Conservation (phyloP, 2,113 vertebrate genomes). For the Cryptotis parvus region DNA sequence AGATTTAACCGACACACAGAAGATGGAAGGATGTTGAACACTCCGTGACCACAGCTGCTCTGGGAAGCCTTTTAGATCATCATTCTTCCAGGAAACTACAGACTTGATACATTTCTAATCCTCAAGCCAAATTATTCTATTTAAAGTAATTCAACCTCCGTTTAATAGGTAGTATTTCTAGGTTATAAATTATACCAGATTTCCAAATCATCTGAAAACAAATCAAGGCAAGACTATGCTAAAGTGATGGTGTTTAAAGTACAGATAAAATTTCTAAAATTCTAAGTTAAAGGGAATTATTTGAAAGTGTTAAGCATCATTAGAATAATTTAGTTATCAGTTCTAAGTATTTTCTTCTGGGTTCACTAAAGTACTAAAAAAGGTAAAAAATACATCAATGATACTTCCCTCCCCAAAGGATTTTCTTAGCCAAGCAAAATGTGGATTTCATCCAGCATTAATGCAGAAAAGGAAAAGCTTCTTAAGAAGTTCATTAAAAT, state of each 20-base stretch:
- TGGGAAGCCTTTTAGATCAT: slow-evolving; percentile 44
- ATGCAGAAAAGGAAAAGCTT: slow-evolving; percentile 77
- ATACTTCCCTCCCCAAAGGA: slow-evolving; percentile 65
- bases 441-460: slow-evolving; percentile 73
- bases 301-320: slow-evolving; percentile 62
- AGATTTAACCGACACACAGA: slow-evolving; percentile 58
- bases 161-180: slow-evolving; percentile 62
- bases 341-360: slow-evolving; percentile 63
- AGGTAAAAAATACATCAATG: slow-evolving; percentile 77
- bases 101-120: slow-evolving; percentile 50
- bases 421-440: slow-evolving; percentile 74
- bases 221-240: slow-evolving; percentile 76
- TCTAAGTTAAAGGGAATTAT: slow-evolving; percentile 67
- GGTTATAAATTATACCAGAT: slow-evolving; percentile 69
- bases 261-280: slow-evolving; percentile 67
- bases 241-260: slow-evolving; percentile 62
- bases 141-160: slow-evolving; percentile 64
- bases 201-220: slow-evolving; percentile 71
- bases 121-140: slow-evolving; percentile 54
- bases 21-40: slow-evolving; percentile 22
- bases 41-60: slow-evolving; percentile 39
- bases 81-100: slow-evolving; percentile 70
- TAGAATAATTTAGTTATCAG: slow-evolving; percentile 72
- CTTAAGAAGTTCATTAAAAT: slow-evolving; percentile 71
- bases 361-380: slow-evolving; percentile 65